A percentile compares a stretch with the other conserved stretches of the same genome.
Evolutionary conservation across 2,113 vertebrate genomes (phyloP).

Genomic region (Sminthopsis crassicaudata): DNA sequence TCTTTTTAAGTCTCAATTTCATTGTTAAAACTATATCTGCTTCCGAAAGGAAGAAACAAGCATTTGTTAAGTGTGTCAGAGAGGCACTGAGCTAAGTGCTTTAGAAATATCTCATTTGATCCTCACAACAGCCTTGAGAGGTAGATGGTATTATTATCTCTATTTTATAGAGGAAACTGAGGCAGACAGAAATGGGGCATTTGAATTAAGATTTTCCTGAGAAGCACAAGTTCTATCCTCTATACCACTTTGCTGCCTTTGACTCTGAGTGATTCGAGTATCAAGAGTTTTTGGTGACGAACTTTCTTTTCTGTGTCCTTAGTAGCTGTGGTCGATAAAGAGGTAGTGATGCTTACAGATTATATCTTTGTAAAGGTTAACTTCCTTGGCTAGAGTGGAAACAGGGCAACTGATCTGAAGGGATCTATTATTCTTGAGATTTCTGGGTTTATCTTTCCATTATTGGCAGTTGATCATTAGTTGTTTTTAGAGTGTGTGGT

Average conservation of each 20-base stretch:
- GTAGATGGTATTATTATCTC: neutral
- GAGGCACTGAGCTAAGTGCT: too few relatives aligned
- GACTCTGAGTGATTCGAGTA: neutral
- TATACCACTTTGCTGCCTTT: neutral
- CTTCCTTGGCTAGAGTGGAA: neutral
- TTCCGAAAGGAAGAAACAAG: too few relatives aligned
- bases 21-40: too few relatives aligned
- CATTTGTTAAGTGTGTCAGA: too few relatives aligned
- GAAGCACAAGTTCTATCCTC: neutral
- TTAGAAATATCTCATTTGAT: too few relatives aligned
- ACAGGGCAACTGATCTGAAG: neutral
- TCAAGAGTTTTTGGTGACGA: neutral
- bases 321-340: neutral
- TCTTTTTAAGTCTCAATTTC: too few relatives aligned
- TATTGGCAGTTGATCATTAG: neutral
- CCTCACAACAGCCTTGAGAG: neutral
- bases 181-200: neutral
- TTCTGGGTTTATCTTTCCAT: neutral
- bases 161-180: neutral
- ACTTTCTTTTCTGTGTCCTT: neutral
- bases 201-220: neutral
- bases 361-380: neutral
- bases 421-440: neutral
- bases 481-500: neutral
- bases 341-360: neutral